These are phyloP conservation scores for Cyclina sinensis DNA, from an alignment of 1,140 invertebrate genomes.

Conservation along the genomic window DNA sequence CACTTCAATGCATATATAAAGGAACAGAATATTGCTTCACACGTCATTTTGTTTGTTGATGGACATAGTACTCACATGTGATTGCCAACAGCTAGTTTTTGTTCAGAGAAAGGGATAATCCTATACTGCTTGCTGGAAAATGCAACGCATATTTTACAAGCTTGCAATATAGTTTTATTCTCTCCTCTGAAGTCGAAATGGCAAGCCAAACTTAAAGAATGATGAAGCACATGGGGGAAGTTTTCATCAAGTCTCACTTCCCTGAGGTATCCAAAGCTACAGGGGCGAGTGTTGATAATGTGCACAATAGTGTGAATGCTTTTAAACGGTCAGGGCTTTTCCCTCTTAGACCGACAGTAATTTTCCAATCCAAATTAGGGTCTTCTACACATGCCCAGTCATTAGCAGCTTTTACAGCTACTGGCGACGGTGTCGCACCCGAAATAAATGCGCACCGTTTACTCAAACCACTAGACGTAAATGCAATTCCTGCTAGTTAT, in stretches of 20 bases:
- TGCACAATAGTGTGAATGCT: background rate
- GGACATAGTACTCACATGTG: slow-evolving; percentile 46
- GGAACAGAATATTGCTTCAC: background rate
- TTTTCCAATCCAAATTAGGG: slow-evolving; percentile 1
- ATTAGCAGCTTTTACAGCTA: background rate
- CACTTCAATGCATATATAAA: too few species aligned
- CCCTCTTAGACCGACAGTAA: background rate
- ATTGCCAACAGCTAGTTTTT: slow-evolving; percentile 1
- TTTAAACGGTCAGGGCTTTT: slow-evolving; percentile 26
- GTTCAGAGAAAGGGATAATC: background rate
- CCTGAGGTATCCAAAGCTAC: slow-evolving; percentile 20
- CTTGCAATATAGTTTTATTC: slow-evolving; percentile 21
- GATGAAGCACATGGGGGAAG: slow-evolving; percentile 24
- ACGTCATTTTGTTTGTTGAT: slow-evolving; percentile 46
- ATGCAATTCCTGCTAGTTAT: background rate
- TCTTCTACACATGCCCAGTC: background rate
- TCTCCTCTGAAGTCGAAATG: slow-evolving; percentile 12
- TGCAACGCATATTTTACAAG: slow-evolving; percentile 19
- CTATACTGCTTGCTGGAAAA: slow-evolving; percentile 29
- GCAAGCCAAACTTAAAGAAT: slow-evolving; percentile 1
- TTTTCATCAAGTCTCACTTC: slow-evolving; percentile 13
- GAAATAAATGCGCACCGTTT: too few species aligned
- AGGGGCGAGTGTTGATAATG: background rate
- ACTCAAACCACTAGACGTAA: too few species aligned
- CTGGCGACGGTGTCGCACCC: background rate